Evolutionary conservation across 2,113 vertebrate genomes (phyloP).

Genomic region (Hippocampus guttulatus): DNA sequence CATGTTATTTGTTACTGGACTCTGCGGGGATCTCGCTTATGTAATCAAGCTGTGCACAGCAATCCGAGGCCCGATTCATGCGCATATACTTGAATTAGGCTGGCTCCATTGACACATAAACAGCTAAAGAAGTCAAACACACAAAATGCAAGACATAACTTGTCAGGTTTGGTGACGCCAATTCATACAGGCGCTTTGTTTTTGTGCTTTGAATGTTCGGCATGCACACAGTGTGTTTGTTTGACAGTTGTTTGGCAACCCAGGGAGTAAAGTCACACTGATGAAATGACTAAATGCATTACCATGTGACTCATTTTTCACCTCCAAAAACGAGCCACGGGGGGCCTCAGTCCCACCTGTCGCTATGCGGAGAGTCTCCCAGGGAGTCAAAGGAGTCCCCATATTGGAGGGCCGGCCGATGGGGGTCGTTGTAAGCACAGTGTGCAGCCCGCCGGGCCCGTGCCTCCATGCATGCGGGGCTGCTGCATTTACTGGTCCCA

Average conservation of each 20-base stretch:
- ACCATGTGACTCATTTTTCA: not conserved
- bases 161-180: not conserved
- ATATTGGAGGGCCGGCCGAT: constrained; percentile 77
- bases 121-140: not conserved
- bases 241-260: not conserved
- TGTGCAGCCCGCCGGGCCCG: constrained; percentile 83
- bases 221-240: not conserved
- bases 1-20: constrained; percentile 30
- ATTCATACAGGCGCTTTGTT: not conserved
- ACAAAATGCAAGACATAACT: constrained; percentile 5
- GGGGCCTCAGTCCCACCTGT: constrained; percentile 79
- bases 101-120: constrained; percentile 10
- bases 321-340: constrained; percentile 36
- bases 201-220: not conserved
- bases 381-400: constrained; percentile 92
- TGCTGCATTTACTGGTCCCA: constrained; percentile 98
- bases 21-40: constrained; percentile 27
- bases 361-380: constrained; percentile 92
- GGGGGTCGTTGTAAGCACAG: constrained; percentile 80
- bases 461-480: constrained; percentile 89
- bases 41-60: constrained; percentile 31
- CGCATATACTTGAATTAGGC: constrained; percentile 7
- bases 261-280: not conserved
- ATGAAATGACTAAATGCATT: not conserved
- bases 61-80: constrained; percentile 6